A percentile compares a stretch with the other conserved stretches of the same genome.
Conservation (phyloP, 2,888 invertebrate genomes). For the Drosophila nr. fundita region DNA sequence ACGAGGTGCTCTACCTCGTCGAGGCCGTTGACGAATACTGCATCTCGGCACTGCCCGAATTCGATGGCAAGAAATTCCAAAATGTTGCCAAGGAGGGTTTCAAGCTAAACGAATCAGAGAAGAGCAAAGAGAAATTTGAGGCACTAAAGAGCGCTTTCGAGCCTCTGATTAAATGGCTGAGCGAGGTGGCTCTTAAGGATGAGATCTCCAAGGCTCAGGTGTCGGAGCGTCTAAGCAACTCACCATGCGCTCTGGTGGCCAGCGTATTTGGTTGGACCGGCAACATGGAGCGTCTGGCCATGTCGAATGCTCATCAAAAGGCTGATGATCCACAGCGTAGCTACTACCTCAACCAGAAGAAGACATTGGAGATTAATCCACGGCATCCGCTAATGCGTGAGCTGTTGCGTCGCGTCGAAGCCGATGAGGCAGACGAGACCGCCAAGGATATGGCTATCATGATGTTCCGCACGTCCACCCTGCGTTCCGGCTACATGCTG, state of each 20-base stretch:
- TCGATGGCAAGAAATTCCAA: conserved; percentile 99
- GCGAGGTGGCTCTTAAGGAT: conserved; percentile 92
- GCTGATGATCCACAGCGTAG: conserved; percentile 95
- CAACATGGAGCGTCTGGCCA: conserved; percentile 98
- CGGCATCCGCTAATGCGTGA: conserved; percentile 98
- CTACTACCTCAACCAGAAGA: conserved; percentile 96
- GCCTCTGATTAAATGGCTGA: conserved; percentile 96
- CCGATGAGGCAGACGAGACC: conserved; percentile 90
- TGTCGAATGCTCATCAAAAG: conserved; percentile 98
- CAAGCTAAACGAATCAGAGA: conserved; percentile 90
- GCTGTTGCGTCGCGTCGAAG: conserved; percentile 92
- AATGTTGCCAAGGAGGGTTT: conserved; percentile 99
- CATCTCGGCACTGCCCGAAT: conserved; percentile 97
- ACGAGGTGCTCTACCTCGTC: conserved; percentile 96
- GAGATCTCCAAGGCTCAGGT: conserved; percentile 92
- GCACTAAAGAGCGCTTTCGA: conserved; percentile 92
- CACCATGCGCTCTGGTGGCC: conserved; percentile 98
- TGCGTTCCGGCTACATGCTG: conserved; percentile 97
- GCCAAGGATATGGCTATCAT: conserved; percentile 94
- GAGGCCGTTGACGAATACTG: conserved; percentile 99
- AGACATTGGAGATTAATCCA: conserved; percentile 98
- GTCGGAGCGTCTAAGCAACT: conserved; percentile 94
- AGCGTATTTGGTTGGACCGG: conserved; percentile 99
- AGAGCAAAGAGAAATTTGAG: conserved; percentile 91
- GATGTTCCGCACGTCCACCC: conserved; percentile 96